Percentiles rank a stretch among this genome's conserved stretches.
These are phyloP conservation scores for Rallus limicola DNA, from an alignment of 2,113 vertebrate genomes.

Conservation along the genomic window DNA sequence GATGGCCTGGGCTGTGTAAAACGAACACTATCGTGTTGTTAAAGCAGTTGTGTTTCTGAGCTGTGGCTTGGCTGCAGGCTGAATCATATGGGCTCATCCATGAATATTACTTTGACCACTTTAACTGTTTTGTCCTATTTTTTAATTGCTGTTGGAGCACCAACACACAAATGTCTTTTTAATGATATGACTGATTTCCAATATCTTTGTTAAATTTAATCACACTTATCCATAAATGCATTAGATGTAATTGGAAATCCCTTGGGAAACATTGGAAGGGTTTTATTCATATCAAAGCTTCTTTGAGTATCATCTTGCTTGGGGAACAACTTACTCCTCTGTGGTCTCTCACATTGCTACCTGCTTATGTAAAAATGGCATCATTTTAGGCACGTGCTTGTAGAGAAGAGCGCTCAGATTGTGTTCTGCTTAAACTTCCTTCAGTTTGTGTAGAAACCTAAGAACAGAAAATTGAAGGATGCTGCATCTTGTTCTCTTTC, in stretches of 20 bases:
- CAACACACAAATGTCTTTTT: neutral
- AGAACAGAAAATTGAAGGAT: neutral
- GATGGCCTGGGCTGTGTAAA: neutral
- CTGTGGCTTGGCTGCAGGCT: neutral
- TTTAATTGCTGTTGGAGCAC: neutral
- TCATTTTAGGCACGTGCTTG: neutral
- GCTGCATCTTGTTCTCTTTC: neutral
- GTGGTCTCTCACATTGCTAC: neutral
- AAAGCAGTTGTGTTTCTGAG: neutral
- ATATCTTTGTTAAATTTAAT: neutral
- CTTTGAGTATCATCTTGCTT: neutral
- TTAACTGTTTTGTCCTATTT: neutral
- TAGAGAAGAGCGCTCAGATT: neutral
- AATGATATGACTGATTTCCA: neutral
- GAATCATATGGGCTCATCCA: neutral
- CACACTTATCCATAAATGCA: neutral
- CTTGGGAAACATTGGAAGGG: neutral
- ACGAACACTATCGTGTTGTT: neutral
- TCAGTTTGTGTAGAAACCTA: neutral
- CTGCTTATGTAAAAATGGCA: neutral
- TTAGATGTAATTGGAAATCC: neutral
- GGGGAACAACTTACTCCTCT: neutral
- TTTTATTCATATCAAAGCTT: neutral
- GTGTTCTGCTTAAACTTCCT: neutral
- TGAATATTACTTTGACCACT: neutral